phyloP scores from a whole-genome alignment of 2,888 invertebrate genomes.

The Oxycera nigricornis region DNA sequence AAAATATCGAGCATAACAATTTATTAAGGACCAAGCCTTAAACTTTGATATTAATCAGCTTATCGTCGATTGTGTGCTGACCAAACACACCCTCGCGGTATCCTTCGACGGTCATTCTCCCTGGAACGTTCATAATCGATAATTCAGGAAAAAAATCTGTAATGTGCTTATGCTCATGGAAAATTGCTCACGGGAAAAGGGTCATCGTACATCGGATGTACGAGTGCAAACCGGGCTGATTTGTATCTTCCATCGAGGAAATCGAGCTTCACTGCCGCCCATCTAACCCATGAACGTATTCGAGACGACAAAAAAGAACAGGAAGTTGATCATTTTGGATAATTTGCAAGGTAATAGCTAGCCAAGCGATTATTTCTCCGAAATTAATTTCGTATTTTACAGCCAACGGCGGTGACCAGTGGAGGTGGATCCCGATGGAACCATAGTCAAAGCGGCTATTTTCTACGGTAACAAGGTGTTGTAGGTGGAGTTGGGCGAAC shows the following conservation, averaged over 20 bases:
- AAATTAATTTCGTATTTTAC: conserved; percentile 31
- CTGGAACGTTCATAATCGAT: not conserved
- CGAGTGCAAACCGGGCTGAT: not conserved
- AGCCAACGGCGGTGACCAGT: not conserved
- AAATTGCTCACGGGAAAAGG: not conserved
- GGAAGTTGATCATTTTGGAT: conserved; percentile 34
- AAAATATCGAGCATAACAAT: no score
- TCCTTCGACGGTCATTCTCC: not conserved
- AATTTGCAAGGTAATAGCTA: conserved; percentile 31
- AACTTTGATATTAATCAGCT: no score
- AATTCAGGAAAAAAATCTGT: no score
- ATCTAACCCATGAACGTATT: not conserved
- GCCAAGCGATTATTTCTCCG: conserved; percentile 27
- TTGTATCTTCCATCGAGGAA: not conserved
- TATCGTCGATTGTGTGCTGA: not conserved
- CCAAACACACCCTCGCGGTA: not conserved
- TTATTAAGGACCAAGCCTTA: no score
- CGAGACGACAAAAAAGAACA: not conserved
- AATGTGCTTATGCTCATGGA: conserved; percentile 19
- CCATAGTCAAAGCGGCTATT: not conserved
- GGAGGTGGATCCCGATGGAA: not conserved
- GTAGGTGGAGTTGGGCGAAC: not conserved
- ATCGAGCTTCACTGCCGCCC: not conserved
- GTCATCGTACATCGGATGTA: not conserved
- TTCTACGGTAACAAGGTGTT: not conserved